Percentiles rank a stretch among this genome's conserved stretches.
Evolutionary conservation across 2,113 vertebrate genomes (phyloP).

Genomic region (Condylura cristata): DNA sequence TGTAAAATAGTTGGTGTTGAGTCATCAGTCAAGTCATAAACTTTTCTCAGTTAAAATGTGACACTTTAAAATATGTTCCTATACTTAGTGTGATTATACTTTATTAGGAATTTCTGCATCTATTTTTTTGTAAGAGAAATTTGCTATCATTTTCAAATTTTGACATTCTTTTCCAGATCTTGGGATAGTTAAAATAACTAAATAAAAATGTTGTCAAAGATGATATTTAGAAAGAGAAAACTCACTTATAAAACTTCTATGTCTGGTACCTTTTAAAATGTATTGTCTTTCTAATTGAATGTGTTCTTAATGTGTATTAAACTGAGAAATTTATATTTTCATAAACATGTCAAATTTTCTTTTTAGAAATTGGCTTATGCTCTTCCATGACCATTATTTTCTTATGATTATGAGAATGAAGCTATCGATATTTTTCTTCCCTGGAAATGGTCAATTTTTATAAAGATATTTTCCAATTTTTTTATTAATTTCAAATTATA

Average conservation of each 20-base stretch:
- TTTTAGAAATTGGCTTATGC: background rate
- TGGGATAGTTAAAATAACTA: background rate
- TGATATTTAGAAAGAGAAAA: background rate
- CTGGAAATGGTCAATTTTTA: background rate
- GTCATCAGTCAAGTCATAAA: background rate
- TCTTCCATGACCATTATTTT: background rate
- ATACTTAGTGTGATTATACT: background rate
- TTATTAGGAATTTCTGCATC: background rate
- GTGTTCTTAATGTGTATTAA: background rate
- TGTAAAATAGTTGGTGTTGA: background rate
- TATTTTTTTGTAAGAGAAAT: background rate
- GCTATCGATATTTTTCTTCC: background rate
- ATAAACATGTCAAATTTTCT: background rate
- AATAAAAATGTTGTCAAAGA: background rate
- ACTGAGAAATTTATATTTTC: conserved; percentile 21
- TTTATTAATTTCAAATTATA: conserved; percentile 14
- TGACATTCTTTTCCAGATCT: background rate
- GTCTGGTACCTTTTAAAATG: background rate
- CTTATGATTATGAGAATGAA: background rate
- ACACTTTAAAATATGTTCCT: background rate
- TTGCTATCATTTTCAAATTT: background rate
- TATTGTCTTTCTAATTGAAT: background rate
- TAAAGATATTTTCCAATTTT: background rate
- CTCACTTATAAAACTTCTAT: background rate
- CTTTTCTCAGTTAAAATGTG: background rate